phyloP scores from a whole-genome alignment of 2,888 invertebrate species.

The Danaus chrysippus region DNA sequence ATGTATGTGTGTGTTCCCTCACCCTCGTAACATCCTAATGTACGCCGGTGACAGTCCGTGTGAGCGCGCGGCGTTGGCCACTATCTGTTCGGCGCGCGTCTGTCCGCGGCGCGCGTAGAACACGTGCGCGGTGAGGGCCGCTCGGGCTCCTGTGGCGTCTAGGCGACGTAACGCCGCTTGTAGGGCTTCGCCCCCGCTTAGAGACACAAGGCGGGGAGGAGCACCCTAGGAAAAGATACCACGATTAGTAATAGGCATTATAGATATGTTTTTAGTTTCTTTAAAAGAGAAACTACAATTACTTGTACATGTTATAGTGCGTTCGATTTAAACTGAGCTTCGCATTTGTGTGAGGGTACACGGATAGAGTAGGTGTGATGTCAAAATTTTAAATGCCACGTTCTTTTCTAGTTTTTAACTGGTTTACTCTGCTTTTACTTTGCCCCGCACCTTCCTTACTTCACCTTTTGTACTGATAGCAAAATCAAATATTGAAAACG shows the following conservation, averaged over 20 bases:
- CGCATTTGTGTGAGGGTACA: too few species aligned
- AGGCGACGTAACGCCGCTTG: conserved; percentile 88
- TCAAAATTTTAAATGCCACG: too few species aligned
- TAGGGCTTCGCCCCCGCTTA: conserved; percentile 85
- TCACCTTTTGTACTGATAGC: too few species aligned
- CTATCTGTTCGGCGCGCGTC: conserved; percentile 86
- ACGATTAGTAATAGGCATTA: background rate
- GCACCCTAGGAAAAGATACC: conserved; percentile 40
- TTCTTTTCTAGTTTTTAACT: too few species aligned
- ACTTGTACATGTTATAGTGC: too few species aligned
- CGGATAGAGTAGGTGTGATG: too few species aligned
- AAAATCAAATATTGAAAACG: too few species aligned
- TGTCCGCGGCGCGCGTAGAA: conserved; percentile 96
- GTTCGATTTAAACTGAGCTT: too few species aligned
- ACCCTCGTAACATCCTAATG: conserved; percentile 75
- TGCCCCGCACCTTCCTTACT: too few species aligned
- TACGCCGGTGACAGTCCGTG: conserved; percentile 81
- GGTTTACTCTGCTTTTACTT: too few species aligned
- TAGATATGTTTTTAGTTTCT: background rate
- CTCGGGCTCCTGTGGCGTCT: conserved; percentile 92
- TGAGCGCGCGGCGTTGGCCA: conserved; percentile 85
- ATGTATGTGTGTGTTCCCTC: conserved; percentile 42
- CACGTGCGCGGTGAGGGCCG: conserved; percentile 94
- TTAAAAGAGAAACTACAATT: too few species aligned
- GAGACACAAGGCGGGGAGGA: conserved; percentile 81